phyloP scores from a whole-genome alignment of 1,140 invertebrate species.

The Vollenhovia emeryi region DNA sequence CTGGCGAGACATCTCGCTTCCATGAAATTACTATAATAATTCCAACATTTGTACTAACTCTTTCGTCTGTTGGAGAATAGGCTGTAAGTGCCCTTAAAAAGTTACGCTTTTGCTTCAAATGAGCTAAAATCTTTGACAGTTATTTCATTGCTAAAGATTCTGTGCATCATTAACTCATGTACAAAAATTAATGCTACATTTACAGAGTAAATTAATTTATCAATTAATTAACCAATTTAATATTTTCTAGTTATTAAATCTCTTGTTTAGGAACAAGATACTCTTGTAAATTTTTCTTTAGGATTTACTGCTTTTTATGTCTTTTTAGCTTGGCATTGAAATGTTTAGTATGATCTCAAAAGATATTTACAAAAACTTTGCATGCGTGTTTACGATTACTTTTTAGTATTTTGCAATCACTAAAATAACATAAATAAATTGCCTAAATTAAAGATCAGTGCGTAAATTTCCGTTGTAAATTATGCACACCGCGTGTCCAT shows the following conservation, averaged over 20 bases:
- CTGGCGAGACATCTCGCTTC: not conserved
- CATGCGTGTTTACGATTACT: not conserved
- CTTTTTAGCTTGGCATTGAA: not conserved
- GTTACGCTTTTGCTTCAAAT: not conserved
- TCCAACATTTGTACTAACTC: not conserved
- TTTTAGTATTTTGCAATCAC: not conserved
- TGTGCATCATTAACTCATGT: not conserved
- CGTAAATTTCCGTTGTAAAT: not conserved
- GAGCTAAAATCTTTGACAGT: not conserved
- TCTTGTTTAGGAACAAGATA: not conserved
- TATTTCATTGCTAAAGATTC: not conserved
- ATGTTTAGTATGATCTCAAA: not conserved
- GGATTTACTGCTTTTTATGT: not conserved
- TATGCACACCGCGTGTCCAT: conserved; percentile 53
- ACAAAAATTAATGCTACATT: not conserved
- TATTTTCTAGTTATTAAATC: not conserved
- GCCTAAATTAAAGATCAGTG: not conserved
- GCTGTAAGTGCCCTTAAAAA: not conserved
- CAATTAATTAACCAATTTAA: not conserved
- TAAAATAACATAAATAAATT: not conserved
- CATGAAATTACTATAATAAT: not conserved
- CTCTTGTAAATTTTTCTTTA: not conserved
- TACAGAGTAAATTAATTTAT: not conserved
- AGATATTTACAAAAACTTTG: not conserved
- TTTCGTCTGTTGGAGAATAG: not conserved